A percentile compares a stretch with the other conserved stretches of the same genome.
These are phyloP conservation scores for Uromys caudimaculatus DNA, from an alignment of 2,797 vertebrate species.

Conservation along the genomic window DNA sequence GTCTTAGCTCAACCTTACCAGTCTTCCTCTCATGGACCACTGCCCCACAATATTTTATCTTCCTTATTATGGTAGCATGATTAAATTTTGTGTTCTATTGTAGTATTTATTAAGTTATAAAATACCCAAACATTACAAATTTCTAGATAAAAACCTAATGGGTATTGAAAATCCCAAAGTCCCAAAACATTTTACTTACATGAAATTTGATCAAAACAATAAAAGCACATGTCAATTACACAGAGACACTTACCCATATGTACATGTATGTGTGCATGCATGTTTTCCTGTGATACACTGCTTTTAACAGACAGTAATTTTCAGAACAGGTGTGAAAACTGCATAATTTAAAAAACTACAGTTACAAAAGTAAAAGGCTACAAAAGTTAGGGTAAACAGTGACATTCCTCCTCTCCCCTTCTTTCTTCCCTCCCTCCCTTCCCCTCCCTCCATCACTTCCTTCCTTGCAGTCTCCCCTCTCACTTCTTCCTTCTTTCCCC, in stretches of 20 bases:
- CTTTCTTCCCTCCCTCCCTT: no score
- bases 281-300: not conserved
- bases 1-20: no score
- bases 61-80: not conserved
- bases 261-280: not conserved
- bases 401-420: not conserved
- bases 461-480: no score
- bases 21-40: no score
- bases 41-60: not conserved
- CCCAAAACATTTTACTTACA: conserved; percentile 27
- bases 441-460: not conserved
- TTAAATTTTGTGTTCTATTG: conserved; percentile 26
- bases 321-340: not conserved
- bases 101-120: not conserved
- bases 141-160: not conserved
- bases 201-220: conserved; percentile 25
- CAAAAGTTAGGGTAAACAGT: not conserved
- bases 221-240: not conserved
- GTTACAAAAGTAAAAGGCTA: not conserved
- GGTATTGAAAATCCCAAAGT: conserved; percentile 1
- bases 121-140: not conserved
- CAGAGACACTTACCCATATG: not conserved
- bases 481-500: no score
- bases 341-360: not conserved
- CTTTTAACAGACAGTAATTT: not conserved